These are phyloP conservation scores for Platycheirus rosarum DNA, from an alignment of 2,888 invertebrate genomes.

Conservation along the genomic window DNA sequence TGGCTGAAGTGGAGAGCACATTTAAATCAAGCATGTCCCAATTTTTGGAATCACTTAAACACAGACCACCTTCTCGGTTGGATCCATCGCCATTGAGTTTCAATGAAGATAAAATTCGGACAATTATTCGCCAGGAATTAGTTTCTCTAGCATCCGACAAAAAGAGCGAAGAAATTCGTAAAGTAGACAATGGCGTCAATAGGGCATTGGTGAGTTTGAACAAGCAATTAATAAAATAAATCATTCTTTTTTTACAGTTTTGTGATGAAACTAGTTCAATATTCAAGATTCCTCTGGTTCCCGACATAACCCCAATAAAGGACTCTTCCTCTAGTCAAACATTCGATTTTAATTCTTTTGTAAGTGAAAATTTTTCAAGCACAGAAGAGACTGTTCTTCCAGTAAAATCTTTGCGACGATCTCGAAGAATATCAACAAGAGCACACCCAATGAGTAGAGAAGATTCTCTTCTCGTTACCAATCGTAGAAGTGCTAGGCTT, in stretches of 20 bases:
- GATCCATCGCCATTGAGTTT: slow-evolving; percentile 23
- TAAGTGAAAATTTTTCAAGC: slow-evolving; percentile 22
- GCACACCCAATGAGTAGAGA: neutral
- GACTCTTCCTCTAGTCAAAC: slow-evolving; percentile 1
- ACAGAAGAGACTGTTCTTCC: slow-evolving; percentile 35
- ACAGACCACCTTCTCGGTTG: neutral
- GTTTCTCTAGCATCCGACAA: slow-evolving; percentile 32
- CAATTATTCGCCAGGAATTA: slow-evolving; percentile 69
- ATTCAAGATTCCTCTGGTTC: slow-evolving; percentile 76
- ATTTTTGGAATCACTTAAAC: slow-evolving; percentile 74
- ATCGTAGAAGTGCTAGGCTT: slow-evolving; percentile 34
- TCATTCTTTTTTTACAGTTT: slow-evolving; percentile 70
- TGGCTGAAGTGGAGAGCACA: slow-evolving; percentile 75
- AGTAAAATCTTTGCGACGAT: slow-evolving; percentile 42
- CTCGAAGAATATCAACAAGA: slow-evolving; percentile 31
- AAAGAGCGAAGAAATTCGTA: slow-evolving; percentile 1
- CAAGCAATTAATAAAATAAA: neutral
- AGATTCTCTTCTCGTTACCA: slow-evolving; percentile 7
- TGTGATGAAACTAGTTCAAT: slow-evolving; percentile 73
- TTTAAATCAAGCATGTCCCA: slow-evolving; percentile 75
- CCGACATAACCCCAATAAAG: slow-evolving; percentile 5
- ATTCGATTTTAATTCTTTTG: slow-evolving; percentile 10
- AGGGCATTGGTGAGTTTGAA: slow-evolving; percentile 75
- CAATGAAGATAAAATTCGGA: slow-evolving; percentile 60
- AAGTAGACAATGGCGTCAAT: slow-evolving; percentile 46